Evolutionary conservation across 2,797 vertebrate genomes (phyloP).

Genomic region (Silurus lanzhouensis): DNA sequence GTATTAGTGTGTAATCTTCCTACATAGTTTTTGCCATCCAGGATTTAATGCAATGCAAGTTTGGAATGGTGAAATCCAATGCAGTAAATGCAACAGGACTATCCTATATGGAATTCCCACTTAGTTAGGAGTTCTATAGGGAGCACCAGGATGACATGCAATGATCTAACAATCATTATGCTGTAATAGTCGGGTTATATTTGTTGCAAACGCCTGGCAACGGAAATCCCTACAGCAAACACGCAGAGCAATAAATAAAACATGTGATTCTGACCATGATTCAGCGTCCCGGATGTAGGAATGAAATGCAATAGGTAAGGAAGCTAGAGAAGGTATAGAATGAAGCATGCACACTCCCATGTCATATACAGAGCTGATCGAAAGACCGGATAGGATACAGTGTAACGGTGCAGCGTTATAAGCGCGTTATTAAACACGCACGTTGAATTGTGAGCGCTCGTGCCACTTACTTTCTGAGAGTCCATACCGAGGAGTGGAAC

Average conservation of each 20-base stretch:
- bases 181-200: background rate
- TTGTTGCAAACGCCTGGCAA: background rate
- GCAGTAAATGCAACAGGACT: background rate
- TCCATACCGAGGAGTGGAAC: constrained; percentile 56
- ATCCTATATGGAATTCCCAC: background rate
- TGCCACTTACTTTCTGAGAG: constrained; percentile 63
- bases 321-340: background rate
- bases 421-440: background rate
- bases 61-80: background rate
- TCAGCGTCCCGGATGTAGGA: background rate
- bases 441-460: background rate
- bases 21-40: background rate
- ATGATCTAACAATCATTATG: background rate
- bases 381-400: too few relatives aligned
- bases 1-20: background rate
- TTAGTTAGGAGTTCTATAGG: too few relatives aligned
- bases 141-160: background rate
- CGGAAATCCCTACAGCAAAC: background rate
- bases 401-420: constrained; percentile 13
- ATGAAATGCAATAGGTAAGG: background rate
- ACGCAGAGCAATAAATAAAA: background rate
- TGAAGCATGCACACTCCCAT: background rate
- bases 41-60: background rate
- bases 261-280: background rate
- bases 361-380: background rate